Evolutionary conservation across 2,113 vertebrate genomes (phyloP).

Genomic region (Siniperca knerii): DNA sequence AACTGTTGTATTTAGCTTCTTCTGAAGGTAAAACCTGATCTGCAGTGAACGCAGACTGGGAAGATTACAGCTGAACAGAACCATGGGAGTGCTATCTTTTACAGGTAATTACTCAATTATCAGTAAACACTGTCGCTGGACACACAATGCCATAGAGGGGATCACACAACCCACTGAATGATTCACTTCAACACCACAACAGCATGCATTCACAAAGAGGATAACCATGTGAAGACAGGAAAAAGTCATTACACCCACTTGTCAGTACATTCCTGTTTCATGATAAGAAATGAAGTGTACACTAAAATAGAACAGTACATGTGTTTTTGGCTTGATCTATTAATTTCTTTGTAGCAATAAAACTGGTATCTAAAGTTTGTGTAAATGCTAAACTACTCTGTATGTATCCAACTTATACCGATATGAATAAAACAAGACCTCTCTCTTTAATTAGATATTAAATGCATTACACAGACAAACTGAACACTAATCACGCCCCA

Average conservation of each 20-base stretch:
- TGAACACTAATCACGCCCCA: not conserved
- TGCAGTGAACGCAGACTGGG: slow-evolving; percentile 37
- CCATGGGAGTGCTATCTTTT: slow-evolving; percentile 78
- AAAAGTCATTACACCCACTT: slow-evolving; percentile 52
- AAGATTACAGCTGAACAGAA: slow-evolving; percentile 69
- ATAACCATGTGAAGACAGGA: slow-evolving; percentile 15
- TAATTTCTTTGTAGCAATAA: not conserved
- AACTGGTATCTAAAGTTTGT: fast-evolving
- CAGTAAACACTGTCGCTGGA: slow-evolving; percentile 77
- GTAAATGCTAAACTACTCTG: not conserved
- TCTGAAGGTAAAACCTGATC: slow-evolving; percentile 64
- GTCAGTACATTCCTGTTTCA: slow-evolving; percentile 16
- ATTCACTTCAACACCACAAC: slow-evolving; percentile 59
- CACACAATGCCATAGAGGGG: slow-evolving; percentile 69
- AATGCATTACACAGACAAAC: not conserved
- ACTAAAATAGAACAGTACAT: not conserved
- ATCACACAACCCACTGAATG: slow-evolving; percentile 60
- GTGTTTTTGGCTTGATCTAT: not conserved
- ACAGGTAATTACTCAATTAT: slow-evolving; percentile 84
- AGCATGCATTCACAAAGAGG: slow-evolving; percentile 43
- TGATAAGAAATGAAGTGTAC: not conserved
- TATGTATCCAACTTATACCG: not conserved
- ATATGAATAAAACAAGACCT: not conserved
- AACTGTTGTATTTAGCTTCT: slow-evolving; percentile 71
- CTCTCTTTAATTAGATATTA: not conserved